A percentile compares a stretch with the other conserved stretches of the same genome.
These are phyloP conservation scores for Chrysoperla carnea DNA, from an alignment of 1,140 invertebrate species.

Conservation along the genomic window DNA sequence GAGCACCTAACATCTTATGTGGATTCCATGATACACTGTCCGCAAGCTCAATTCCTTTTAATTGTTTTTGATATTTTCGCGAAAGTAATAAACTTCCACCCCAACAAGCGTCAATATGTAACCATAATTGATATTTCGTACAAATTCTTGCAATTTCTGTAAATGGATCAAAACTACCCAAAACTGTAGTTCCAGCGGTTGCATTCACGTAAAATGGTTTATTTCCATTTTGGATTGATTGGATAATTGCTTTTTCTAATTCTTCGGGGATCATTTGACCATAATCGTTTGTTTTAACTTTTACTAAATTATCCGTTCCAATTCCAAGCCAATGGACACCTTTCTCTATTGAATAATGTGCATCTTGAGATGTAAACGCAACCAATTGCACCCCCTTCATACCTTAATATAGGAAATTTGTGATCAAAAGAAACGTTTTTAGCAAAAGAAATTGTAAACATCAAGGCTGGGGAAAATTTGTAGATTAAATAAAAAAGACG, in stretches of 20 bases:
- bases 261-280: constrained; percentile 45
- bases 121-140: constrained; percentile 46
- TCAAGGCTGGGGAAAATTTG: no score
- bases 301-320: constrained; percentile 52
- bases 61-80: constrained; percentile 10
- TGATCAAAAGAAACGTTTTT: no score
- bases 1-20: constrained; percentile 79
- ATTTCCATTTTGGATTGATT: constrained; percentile 24
- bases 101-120: constrained; percentile 32
- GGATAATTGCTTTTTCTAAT: constrained; percentile 31
- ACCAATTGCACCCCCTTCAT: constrained; percentile 28
- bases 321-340: constrained; percentile 63
- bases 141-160: constrained; percentile 50
- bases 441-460: no score
- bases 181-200: constrained; percentile 55
- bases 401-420: no score
- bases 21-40: constrained; percentile 87
- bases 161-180: constrained; percentile 75
- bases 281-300: constrained; percentile 43
- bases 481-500: no score
- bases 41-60: constrained; percentile 17
- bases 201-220: constrained; percentile 52
- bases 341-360: constrained; percentile 79
- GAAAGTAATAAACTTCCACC: constrained; percentile 9
- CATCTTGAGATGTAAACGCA: constrained; percentile 59